Base-by-base conservation (phyloP, 2,888 invertebrate species). In the Troglohyphantes excavatus region DNA sequence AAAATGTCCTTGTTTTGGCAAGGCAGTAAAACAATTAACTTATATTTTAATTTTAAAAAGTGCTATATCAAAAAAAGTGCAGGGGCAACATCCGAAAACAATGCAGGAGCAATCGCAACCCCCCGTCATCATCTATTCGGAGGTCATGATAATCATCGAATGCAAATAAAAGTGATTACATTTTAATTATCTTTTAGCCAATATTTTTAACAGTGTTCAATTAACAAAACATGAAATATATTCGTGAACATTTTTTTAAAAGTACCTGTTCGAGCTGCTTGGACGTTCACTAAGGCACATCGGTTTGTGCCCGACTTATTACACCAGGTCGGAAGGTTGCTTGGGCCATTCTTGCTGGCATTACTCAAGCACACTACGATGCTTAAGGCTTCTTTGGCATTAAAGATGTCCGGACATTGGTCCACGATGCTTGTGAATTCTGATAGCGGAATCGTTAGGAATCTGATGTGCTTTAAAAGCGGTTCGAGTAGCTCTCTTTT, bases 271-370 rank as follows among this genome's bases (percentile, higher is more conserved):
- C 29, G 23, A 19, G n/a, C 33, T 33, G n/a, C n/a, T 26, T 23
- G 23, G 33, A 29, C n/a, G n/a, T 21, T 68, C 17, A 33, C 68
- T 23, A 21, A 23, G 1, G 9, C 5, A 23, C 85, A 89, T 0
- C 88, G 27, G n/a, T 63, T 70, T 0, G 27, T n/a, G 23, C 67
- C 43, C 13, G 9, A 7, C 21, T 76, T 89, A 21, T 89, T 89
- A 33, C 73, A 82, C 88, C 88, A 89, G 0, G 82, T 3, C 0
- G 88, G 88, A 11, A 89, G 7, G 3, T 53, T 83, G 3, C 21
- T 23, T 6, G 17, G 17, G 0, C 23, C 7, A 21, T 17, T 7
- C 19, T 29, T 27, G 13, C 46, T 17, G 2, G 68, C 75, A 29
- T 75, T 89, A 9, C 19, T 21, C 17, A 82, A 3, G 13, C 39